Evolutionary conservation across 2,888 invertebrate species (phyloP), one percentile per base, ranked within the genome.

Genomic region (Acanthoscelides obtectus): DNA sequence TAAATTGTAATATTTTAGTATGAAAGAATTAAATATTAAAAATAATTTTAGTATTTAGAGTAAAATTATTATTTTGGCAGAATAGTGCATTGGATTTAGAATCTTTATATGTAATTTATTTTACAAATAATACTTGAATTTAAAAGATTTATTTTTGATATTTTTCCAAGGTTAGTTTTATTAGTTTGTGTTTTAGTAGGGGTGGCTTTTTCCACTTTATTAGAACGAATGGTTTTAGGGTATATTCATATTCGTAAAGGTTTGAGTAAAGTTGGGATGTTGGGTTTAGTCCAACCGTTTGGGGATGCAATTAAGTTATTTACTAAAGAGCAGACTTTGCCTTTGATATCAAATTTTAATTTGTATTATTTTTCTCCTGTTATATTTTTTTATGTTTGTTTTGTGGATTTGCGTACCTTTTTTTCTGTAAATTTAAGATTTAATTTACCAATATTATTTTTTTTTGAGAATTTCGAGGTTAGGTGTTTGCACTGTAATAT

Each of bases 231-330:
- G 76, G 87, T 92, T 79, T 88, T 93, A 85, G 89, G 91, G 0
- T 92, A 91, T 87, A 89, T 92, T 87, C 92, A 93, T 84, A 86
- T 90, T 86, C 93, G 92, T 20, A 91, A 91, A 79, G 92, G 92
- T 0, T 92, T 92, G 22, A 92, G 92, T 89, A 92, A 92, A 79
- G 88, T 92, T 0, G 89, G 90, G 0, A 79, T 90, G 77, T 80
- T 87, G 63, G 92, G 92, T 0, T 80, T 92, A 82, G 84, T 90
- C 73, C 92, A 93, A 75, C 91, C 92, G 83, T 90, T 93, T 88
- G 88, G 89, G 68, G 92, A 93, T 89, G 92, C 90, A 45, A 86
- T 93, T 86, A 93, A 91, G 81, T 88, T 93, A 85, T 91, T 93
- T 88, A 86, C 86, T 78, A 93, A 92, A 73, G 91, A 91, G 81